Evolutionary conservation across 64 coral and sea anemone species (phyloP).

Genomic region (Porites australiensis): DNA sequence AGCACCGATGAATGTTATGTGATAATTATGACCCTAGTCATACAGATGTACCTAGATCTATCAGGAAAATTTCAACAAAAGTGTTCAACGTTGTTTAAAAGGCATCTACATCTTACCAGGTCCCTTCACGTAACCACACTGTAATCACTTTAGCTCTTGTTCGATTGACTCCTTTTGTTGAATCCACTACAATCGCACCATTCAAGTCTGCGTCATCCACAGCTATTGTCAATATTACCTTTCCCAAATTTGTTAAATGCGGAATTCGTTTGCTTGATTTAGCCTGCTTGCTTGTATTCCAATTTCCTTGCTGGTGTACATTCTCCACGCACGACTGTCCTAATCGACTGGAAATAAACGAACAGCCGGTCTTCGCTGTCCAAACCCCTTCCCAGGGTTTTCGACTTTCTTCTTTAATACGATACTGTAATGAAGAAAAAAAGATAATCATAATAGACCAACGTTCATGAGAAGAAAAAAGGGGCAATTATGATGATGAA

Average conservation of each 20-base stretch:
- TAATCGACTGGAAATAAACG: not conserved
- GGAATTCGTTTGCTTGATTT: slow-evolving; percentile 4
- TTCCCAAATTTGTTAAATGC: slow-evolving; percentile 8
- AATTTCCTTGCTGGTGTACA: slow-evolving; percentile 16
- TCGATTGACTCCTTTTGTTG: not conserved
- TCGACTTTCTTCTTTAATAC: slow-evolving; percentile 36
- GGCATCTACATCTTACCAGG: slow-evolving; percentile 25
- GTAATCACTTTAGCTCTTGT: not conserved
- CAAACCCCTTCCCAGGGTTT: slow-evolving; percentile 42
- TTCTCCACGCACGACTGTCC: not conserved
- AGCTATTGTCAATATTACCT: not conserved
- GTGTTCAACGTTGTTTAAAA: too few species aligned
- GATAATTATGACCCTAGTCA: too few species aligned
- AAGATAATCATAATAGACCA: not conserved
- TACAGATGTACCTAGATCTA: too few species aligned
- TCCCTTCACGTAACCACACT: slow-evolving; percentile 60
- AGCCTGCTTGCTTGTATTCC: not conserved
- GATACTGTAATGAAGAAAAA: slow-evolving; percentile 16
- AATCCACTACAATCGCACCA: slow-evolving; percentile 21
- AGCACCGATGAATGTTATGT: too few species aligned
- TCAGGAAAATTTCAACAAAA: too few species aligned
- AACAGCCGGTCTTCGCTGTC: not conserved
- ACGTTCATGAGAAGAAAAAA: too few species aligned
- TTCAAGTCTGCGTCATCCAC: not conserved
- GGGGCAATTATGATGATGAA: too few species aligned